A percentile compares a stretch with the other conserved stretches of the same genome.
Evolutionary conservation across 2,797 vertebrate genomes (phyloP).

Genomic region (Coreius guichenoti): DNA sequence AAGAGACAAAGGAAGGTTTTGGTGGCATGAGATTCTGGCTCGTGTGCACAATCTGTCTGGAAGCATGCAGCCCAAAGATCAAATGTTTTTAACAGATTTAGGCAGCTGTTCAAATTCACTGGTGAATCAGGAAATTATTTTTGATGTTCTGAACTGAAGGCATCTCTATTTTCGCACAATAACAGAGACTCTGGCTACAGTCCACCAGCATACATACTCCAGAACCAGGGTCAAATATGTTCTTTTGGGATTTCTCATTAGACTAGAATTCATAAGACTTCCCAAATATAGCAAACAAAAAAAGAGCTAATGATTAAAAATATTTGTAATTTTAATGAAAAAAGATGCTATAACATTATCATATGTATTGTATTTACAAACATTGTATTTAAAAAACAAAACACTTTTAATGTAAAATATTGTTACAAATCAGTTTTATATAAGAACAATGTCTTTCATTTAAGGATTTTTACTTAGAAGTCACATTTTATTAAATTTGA

Average conservation of each 20-base stretch:
- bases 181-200: not conserved
- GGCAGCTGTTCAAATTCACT: slow-evolving; percentile 8
- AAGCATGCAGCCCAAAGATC: not conserved
- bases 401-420: too few species aligned
- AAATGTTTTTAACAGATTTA: slow-evolving; percentile 19
- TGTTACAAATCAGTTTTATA: too few species aligned
- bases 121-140: slow-evolving; percentile 7
- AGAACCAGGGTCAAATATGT: not conserved
- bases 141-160: not conserved
- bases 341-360: not conserved
- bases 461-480: too few species aligned
- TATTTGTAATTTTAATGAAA: not conserved
- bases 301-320: not conserved
- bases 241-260: not conserved
- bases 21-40: not conserved
- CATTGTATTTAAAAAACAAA: too few species aligned
- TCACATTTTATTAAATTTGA: too few species aligned
- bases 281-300: not conserved
- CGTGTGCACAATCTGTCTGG: slow-evolving; percentile 15
- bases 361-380: too few species aligned
- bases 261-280: not conserved
- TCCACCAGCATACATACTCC: not conserved
- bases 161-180: not conserved
- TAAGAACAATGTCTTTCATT: too few species aligned
- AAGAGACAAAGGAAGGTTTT: slow-evolving; percentile 9